A percentile compares a stretch with the other conserved stretches of the same genome.
Conservation (phyloP, 2,888 invertebrate species). For the Pachymerium ferrugineum region DNA sequence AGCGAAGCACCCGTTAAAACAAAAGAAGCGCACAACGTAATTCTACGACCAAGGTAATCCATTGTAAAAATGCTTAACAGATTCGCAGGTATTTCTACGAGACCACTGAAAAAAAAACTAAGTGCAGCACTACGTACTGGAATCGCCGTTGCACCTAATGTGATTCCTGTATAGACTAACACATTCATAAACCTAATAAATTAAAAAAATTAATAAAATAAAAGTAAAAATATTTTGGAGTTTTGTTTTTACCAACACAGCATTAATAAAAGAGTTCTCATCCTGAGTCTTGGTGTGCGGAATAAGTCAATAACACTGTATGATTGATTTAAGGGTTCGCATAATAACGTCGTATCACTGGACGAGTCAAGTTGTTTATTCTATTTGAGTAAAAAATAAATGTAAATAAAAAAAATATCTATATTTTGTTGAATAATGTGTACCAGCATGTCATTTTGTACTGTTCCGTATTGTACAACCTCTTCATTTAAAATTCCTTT, state of each 20-base stretch:
- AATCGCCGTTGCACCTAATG: not conserved
- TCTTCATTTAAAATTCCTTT: constrained; percentile 28
- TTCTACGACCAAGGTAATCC: constrained; percentile 33
- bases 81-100: constrained; percentile 37
- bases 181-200: constrained; percentile 26
- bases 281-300: not conserved
- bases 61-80: constrained; percentile 35
- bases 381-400: too few species aligned
- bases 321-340: not conserved
- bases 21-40: constrained; percentile 8
- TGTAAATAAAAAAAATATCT: too few species aligned
- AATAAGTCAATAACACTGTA: not conserved
- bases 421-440: too few species aligned
- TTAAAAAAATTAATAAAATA: not conserved
- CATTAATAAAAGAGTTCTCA: constrained; percentile 17
- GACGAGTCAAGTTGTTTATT: not conserved
- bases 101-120: constrained; percentile 35
- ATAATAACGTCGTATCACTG: not conserved
- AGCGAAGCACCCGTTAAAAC: not conserved
- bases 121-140: not conserved
- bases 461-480: not conserved
- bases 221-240: not conserved
- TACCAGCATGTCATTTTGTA: not conserved
- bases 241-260: constrained; percentile 7
- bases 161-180: constrained; percentile 1